phyloP scores from a whole-genome alignment of 2,797 vertebrate species.

The Aselliscus stoliczkanus region DNA sequence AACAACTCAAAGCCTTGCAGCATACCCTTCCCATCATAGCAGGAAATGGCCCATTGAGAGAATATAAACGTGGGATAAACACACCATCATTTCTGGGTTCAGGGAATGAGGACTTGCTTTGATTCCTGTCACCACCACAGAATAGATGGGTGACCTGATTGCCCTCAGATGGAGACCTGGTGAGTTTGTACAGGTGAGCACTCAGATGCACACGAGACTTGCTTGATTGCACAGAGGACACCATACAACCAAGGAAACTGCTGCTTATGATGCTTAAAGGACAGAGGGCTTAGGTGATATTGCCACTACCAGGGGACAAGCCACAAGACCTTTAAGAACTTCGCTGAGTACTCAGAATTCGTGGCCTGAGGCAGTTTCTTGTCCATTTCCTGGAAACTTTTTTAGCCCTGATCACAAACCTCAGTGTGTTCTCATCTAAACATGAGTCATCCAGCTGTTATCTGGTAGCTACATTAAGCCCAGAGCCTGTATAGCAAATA shows the following conservation, averaged over 20 bases:
- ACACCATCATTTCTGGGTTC: neutral
- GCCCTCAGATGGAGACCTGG: neutral
- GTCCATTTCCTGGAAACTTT: neutral
- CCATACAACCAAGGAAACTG: neutral
- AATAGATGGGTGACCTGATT: neutral
- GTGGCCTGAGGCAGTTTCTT: neutral
- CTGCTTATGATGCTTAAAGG: neutral
- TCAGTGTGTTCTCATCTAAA: too few relatives aligned
- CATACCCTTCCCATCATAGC: neutral
- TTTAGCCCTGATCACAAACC: neutral
- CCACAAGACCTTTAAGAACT: neutral
- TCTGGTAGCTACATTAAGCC: neutral
- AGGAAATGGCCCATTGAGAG: neutral
- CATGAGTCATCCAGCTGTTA: neutral
- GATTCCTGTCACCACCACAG: neutral
- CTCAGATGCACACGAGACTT: neutral
- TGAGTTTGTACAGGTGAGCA: neutral
- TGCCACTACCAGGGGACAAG: neutral
- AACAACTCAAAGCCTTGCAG: neutral
- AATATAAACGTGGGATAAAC: neutral
- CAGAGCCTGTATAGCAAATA: neutral
- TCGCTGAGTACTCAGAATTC: neutral
- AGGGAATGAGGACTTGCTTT: neutral
- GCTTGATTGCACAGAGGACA: neutral
- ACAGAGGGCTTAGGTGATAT: neutral